Evolutionary conservation across 2,888 invertebrate species (phyloP), one percentile per base, ranked within the genome.

Genomic region (Megastigmus dorsalis): DNA sequence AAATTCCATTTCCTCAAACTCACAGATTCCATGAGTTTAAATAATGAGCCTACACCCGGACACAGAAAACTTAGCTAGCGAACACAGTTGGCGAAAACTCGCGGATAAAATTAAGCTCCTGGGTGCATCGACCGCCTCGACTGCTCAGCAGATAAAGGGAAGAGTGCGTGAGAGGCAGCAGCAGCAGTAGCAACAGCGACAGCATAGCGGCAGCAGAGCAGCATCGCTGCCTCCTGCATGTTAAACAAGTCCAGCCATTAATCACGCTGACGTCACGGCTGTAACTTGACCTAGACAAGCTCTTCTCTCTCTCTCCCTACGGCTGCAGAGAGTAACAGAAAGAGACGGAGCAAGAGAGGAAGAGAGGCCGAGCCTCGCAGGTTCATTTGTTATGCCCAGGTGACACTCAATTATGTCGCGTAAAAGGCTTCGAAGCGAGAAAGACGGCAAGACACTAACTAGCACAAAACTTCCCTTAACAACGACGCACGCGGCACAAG

Each of bases 371-470:
- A n/a, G n/a, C n/a, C 33, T 18, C 9, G 10, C 13, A 78, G 82
- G 82, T 84, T 84, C 86, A 86, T 86, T 86, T 85, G 84, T 86
- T 86, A 86, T 83, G 81, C 82, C 84, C 83, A 83, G 83, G 84
- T 84, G 85, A 86, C 86, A 86, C 86, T 84, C 84, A 85, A 86
- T 86, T 86, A 86, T 85, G 82, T 83, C 80, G 79, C 80, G 80
- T 75, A 79, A 84, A 82, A 84, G 83, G 81, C 80, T 81, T 81
- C 79, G 66, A 74, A 57, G 60, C 23, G 72, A 78, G 75, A 79
- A 77, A 74, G 70, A 78, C 75, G 15, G 33, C n/a, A n/a, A n/a
- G n/a, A n/a, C n/a, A 59, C 48, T 59, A 63, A 63, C 59, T 65
- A 52, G 36, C 41, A 43, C 41, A 43, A 41, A 66, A 57, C 6